A percentile compares a stretch with the other conserved stretches of the same genome.
Evolutionary conservation across 2,113 vertebrate genomes (phyloP).

Genomic region (Melozone crissalis): DNA sequence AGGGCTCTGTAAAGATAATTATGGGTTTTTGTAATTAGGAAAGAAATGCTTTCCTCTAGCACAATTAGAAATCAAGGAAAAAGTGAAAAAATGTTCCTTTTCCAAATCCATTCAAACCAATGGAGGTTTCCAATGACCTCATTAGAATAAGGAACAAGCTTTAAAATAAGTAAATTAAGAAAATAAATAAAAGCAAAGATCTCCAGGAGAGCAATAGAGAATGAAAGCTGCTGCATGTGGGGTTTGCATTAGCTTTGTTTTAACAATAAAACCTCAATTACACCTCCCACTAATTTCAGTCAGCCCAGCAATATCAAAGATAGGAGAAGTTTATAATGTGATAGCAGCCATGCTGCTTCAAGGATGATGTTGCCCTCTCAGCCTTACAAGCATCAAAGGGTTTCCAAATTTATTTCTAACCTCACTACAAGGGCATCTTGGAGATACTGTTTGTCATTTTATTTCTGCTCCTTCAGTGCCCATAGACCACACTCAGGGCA

Average conservation of each 20-base stretch:
- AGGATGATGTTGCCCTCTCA: background rate
- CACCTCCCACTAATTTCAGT: background rate
- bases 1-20: slow-evolving; percentile 8
- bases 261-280: background rate
- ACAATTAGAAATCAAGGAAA: background rate
- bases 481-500: accelerated
- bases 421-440: background rate
- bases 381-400: background rate
- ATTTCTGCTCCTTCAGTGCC: background rate
- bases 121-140: background rate
- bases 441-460: background rate
- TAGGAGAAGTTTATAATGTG: background rate
- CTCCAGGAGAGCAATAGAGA: background rate
- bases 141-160: background rate
- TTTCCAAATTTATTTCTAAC: background rate
- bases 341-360: background rate
- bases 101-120: background rate
- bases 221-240: background rate
- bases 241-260: background rate
- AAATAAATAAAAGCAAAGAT: background rate
- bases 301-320: background rate
- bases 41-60: background rate
- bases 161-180: background rate
- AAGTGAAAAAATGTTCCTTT: background rate
- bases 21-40: background rate